Evolutionary conservation across 2,797 vertebrate species (phyloP), one percentile per base, ranked within the genome.

Genomic region (Mastacembelus armatus): DNA sequence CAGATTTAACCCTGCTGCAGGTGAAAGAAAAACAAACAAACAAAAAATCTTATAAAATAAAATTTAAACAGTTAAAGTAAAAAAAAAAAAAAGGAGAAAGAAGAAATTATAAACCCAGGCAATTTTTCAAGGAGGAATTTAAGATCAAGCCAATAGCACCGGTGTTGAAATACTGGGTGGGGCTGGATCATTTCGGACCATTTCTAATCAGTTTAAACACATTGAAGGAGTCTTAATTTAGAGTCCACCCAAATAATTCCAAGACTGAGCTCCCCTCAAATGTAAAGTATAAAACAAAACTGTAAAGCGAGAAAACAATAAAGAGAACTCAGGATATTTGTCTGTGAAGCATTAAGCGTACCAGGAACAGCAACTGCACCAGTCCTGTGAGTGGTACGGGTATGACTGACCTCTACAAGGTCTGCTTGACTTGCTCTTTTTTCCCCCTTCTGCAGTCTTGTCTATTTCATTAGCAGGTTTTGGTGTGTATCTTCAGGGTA

Each of bases 61-160:
- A 80, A 71, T 15, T 21, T 81, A 77, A 57, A 4, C 18, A 69
- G 35, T 71, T 61, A 38, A 57, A 71, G 77, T 30, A 0, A 60
- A 73, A 56, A 49, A n/a, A 18, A 59, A 30, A 49, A 30, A 15
- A 32, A 63, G 61, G 59, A 0, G n/a, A 68, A 56, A 52, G 3
- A 81, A 84, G 80, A 63, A 18, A 39, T 36, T 9, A 50, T 15
- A 71, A 71, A 48, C 69, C 60, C 65, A 68, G 48, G 63, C 10
- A 39, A 66, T 50, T 85, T 82, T 59, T 70, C 36, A 71, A 71
- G 44, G 57, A 73, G 71, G 52, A 83, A 85, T 91, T 88, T 88
- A 78, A 85, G 76, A 80, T 90, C 70, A 57, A 85, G 87, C 91
- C 85, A 88, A 90, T 87, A 88, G 88, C 90, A 89, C 88, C 81